Evolutionary conservation across 2,797 vertebrate genomes (phyloP).

Genomic region (Steatocranus sp.): DNA sequence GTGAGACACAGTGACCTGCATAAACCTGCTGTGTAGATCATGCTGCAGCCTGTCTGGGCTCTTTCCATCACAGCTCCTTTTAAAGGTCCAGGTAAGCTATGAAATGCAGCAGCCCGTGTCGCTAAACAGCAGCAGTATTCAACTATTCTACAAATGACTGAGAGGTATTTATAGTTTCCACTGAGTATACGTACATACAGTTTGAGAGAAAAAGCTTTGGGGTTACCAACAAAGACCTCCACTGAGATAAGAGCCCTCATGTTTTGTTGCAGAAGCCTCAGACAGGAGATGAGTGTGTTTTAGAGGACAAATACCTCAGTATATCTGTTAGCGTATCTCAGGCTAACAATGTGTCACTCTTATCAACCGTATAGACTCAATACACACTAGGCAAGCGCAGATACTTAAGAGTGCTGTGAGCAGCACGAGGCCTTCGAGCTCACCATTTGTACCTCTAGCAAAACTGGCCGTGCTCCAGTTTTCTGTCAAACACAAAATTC

Average conservation of each 20-base stretch:
- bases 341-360: slow-evolving; percentile 24
- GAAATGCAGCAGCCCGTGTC: not conserved
- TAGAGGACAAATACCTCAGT: slow-evolving; percentile 5
- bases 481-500: not conserved
- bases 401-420: not conserved
- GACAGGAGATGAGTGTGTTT: slow-evolving; percentile 2
- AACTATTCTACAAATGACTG: not conserved
- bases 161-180: not conserved
- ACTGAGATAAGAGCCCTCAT: slow-evolving; percentile 33
- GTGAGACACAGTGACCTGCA: slow-evolving; percentile 9
- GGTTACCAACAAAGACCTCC: not conserved
- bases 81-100: slow-evolving; percentile 13
- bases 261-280: not conserved
- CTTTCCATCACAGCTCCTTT: not conserved
- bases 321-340: not conserved
- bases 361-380: not conserved
- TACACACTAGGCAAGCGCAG: not conserved
- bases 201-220: slow-evolving; percentile 11
- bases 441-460: not conserved
- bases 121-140: not conserved
- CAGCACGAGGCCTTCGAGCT: not conserved
- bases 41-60: not conserved
- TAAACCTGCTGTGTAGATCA: slow-evolving; percentile 22
- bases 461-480: not conserved
- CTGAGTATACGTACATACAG: not conserved